Percentiles rank a stretch among this genome's conserved stretches.
Conservation (phyloP, 2,113 vertebrate genomes). For the Ammodytes dubius region DNA sequence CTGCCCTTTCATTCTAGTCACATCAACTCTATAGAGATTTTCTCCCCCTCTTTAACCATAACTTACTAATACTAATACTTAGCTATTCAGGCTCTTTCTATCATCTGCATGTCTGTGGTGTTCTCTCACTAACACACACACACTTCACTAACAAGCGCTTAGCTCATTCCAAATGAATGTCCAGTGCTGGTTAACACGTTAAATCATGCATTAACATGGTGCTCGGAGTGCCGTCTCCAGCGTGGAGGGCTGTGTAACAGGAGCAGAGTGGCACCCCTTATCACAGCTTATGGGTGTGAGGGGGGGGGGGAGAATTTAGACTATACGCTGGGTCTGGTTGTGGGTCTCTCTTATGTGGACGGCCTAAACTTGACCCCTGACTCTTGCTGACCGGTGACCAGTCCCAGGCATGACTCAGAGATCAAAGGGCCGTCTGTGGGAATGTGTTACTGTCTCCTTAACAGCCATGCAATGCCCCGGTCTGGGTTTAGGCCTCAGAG, state of each 20-base stretch:
- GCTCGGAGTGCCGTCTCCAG: constrained; percentile 56
- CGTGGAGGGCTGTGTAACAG: constrained; percentile 70
- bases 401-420: constrained; percentile 46
- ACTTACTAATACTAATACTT: constrained; percentile 47
- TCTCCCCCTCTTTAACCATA: constrained; percentile 27
- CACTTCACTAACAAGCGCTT: constrained; percentile 38
- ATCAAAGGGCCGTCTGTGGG: constrained; percentile 41
- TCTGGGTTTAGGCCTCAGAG: constrained; percentile 25
- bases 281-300: constrained; percentile 54
- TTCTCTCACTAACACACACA: constrained; percentile 13
- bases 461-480: not conserved
- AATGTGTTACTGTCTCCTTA: constrained; percentile 59
- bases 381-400: constrained; percentile 9
- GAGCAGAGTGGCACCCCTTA: constrained; percentile 73
- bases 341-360: constrained; percentile 33
- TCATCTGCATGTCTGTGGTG: constrained; percentile 62
- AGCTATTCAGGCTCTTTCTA: constrained; percentile 16
- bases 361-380: constrained; percentile 67
- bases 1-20: constrained; percentile 14
- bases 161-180: constrained; percentile 55
- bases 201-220: constrained; percentile 75
- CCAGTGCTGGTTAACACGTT: constrained; percentile 64
- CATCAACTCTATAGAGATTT: constrained; percentile 8
- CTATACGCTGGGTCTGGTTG: constrained; percentile 33
- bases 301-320: constrained; percentile 44